Evolutionary conservation across 37 sponge, comb jelly and placozoan genomes (phyloP).

Genomic region (Cladorhizidae sp.): DNA sequence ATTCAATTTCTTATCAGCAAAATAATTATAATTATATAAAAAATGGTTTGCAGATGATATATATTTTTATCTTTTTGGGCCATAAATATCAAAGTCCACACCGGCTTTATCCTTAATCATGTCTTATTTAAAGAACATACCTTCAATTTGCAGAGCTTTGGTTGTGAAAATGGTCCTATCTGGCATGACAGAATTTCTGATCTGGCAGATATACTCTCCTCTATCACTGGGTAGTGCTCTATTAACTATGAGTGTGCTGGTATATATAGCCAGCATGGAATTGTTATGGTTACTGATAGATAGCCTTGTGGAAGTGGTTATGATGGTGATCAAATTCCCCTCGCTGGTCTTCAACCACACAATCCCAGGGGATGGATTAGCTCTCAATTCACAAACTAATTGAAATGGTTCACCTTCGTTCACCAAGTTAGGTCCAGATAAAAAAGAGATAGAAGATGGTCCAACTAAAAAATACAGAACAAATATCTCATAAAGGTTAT

Average conservation of each 20-base stretch:
- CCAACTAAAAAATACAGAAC: background rate
- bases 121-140: too few species aligned
- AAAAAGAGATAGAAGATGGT: background rate
- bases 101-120: too few species aligned
- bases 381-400: background rate
- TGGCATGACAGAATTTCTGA: background rate
- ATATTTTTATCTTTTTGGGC: too few species aligned
- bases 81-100: too few species aligned
- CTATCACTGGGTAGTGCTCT: background rate
- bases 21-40: too few species aligned
- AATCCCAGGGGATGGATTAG: slow-evolving; percentile 5
- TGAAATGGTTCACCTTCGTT: background rate
- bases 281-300: background rate
- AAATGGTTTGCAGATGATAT: too few species aligned
- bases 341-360: slow-evolving; percentile 9
- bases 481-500: too few species aligned
- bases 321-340: background rate
- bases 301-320: background rate
- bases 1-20: too few species aligned
- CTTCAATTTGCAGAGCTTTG: background rate
- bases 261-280: background rate
- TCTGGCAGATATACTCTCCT: slow-evolving; percentile 29
- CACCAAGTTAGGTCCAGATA: background rate
- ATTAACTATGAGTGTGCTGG: background rate
- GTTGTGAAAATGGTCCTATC: background rate